Conservation (phyloP, 2,113 vertebrate species). For the pig (Sus scrofa) region DNA sequence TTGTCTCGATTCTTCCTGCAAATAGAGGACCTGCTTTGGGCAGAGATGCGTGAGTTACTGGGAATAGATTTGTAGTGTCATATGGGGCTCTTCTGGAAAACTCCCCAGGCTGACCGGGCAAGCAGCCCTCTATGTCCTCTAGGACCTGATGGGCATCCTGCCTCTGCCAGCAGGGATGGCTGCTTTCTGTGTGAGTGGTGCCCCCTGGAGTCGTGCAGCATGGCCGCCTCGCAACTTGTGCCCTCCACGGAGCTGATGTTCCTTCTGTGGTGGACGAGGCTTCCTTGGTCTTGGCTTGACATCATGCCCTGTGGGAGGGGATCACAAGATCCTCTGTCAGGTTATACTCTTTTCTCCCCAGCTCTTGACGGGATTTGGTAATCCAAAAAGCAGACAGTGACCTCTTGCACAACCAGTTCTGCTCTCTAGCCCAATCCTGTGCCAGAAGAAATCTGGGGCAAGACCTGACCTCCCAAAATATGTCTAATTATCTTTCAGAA, state of each 20-base stretch:
- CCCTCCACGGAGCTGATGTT: not conserved
- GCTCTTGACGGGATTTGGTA: not conserved
- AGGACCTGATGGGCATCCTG: not conserved
- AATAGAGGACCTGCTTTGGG: not conserved
- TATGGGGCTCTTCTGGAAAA: not conserved
- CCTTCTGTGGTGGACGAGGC: not conserved
- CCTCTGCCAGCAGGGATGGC: not conserved
- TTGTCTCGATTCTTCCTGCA: not conserved
- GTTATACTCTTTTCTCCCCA: not conserved
- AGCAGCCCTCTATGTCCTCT: not conserved
- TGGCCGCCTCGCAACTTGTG: accelerated
- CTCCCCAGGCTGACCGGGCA: not conserved
- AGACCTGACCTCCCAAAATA: not conserved
- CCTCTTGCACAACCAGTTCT: not conserved
- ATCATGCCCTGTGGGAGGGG: not conserved
- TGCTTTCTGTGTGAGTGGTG: not conserved
- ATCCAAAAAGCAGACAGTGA: not conserved
- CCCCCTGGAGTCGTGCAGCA: not conserved
- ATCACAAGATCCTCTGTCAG: no score
- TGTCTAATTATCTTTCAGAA: not conserved
- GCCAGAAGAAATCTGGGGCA: accelerated
- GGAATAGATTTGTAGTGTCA: not conserved
- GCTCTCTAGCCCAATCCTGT: not conserved
- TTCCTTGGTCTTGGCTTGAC: not conserved
- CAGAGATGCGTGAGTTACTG: not conserved